phyloP scores from a whole-genome alignment of 1,140 invertebrate genomes.

The Brachionus sp. region DNA sequence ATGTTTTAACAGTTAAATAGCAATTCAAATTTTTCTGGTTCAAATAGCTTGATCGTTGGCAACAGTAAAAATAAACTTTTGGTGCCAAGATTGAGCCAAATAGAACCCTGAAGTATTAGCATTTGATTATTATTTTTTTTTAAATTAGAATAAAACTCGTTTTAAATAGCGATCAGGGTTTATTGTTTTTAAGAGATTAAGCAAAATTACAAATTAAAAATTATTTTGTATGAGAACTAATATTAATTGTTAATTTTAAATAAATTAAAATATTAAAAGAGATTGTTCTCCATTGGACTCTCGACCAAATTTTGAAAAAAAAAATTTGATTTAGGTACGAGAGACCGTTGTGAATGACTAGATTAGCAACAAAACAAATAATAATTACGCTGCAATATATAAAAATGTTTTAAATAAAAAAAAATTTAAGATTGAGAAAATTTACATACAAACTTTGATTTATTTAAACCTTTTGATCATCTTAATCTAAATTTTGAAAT shows the following conservation, averaged over 20 bases:
- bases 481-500: constrained; percentile 17
- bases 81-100: not conserved
- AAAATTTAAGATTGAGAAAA: constrained; percentile 7
- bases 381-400: not conserved
- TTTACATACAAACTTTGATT: constrained; percentile 25
- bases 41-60: not conserved
- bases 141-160: not conserved
- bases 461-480: not conserved
- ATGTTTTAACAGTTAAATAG: not conserved
- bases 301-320: not conserved
- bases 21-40: not conserved
- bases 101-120: not conserved
- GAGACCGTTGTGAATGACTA: not conserved
- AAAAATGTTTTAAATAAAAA: not conserved
- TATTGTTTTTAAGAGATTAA: not conserved
- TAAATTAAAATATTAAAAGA: not conserved
- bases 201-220: not conserved
- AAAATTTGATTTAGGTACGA: not conserved
- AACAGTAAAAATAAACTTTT: not conserved
- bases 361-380: constrained; percentile 10
- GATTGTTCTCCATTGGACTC: not conserved
- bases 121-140: not conserved
- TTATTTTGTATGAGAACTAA: not conserved
- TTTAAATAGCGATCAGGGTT: not conserved
- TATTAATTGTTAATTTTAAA: not conserved